Conservation (phyloP, 1,140 invertebrate species). For the Meteorus sp. region DNA sequence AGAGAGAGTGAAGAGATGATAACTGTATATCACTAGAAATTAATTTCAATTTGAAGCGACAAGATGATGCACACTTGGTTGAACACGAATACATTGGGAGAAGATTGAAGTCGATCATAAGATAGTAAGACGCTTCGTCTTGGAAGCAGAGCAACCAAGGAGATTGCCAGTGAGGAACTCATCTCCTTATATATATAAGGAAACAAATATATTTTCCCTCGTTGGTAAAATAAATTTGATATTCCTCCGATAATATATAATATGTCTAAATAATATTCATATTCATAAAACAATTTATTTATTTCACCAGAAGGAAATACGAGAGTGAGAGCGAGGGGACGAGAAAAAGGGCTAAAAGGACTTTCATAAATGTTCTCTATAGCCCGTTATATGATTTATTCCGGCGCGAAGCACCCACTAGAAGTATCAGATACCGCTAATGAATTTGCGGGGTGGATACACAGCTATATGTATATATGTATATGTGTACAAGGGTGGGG, state of each 20-base stretch:
- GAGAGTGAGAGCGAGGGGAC: not conserved
- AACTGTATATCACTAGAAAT: constrained; percentile 28
- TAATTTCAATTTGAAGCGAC: constrained; percentile 45
- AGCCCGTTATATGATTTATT: constrained; percentile 51
- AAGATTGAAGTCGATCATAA: constrained; percentile 46
- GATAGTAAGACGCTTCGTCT: constrained; percentile 37
- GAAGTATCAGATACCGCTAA: constrained; percentile 58
- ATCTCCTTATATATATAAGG: too few species aligned
- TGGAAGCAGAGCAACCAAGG: constrained; percentile 17
- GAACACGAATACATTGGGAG: constrained; percentile 44
- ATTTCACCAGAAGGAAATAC: not conserved
- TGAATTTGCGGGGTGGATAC: constrained; percentile 53
- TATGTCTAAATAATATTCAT: too few species aligned
- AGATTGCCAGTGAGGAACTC: not conserved
- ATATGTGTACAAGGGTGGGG: too few species aligned
- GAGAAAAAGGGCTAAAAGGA: constrained; percentile 27
- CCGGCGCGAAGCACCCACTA: constrained; percentile 53
- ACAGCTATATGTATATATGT: too few species aligned
- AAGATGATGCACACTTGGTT: constrained; percentile 37
- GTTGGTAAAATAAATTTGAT: too few species aligned
- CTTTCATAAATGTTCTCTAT: constrained; percentile 16
- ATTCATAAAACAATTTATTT: too few species aligned
- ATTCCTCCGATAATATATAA: too few species aligned
- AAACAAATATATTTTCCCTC: too few species aligned
- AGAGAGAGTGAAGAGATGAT: too few species aligned